These are phyloP conservation scores for Petrocephalus sullivani DNA, from an alignment of 2,797 vertebrate genomes.

Conservation along the genomic window DNA sequence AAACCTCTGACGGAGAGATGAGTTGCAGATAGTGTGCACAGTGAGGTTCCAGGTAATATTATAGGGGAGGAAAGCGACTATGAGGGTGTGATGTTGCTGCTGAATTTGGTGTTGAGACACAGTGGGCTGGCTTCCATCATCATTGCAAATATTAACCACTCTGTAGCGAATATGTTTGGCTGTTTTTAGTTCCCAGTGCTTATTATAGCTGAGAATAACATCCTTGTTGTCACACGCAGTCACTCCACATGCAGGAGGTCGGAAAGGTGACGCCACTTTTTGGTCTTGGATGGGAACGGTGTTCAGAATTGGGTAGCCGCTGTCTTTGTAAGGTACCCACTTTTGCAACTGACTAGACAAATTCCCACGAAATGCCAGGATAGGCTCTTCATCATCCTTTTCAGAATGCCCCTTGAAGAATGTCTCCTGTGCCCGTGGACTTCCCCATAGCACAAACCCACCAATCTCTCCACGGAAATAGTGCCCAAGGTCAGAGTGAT, in stretches of 20 bases:
- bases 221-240: conserved; percentile 84
- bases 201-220: conserved; percentile 77
- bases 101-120: conserved; percentile 73
- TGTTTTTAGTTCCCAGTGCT: conserved; percentile 70
- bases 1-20: conserved; percentile 69
- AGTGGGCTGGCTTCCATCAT: conserved; percentile 67
- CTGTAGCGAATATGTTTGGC: conserved; percentile 76
- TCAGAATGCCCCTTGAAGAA: conserved; percentile 57
- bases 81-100: conserved; percentile 72
- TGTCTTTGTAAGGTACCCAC: conserved; percentile 72
- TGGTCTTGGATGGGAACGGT: conserved; percentile 54
- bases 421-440: conserved; percentile 59
- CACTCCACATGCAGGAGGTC: conserved; percentile 76
- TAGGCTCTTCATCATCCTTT: conserved; percentile 18
- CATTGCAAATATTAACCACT: conserved; percentile 80
- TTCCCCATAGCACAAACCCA: conserved; percentile 69
- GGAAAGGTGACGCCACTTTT: conserved; percentile 64
- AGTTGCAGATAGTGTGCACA: conserved; percentile 67
- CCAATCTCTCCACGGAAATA: conserved; percentile 79
- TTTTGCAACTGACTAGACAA: conserved; percentile 62
- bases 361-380: conserved; percentile 60
- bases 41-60: conserved; percentile 85
- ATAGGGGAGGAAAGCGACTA: conserved; percentile 73
- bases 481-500: conserved; percentile 65
- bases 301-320: conserved; percentile 61